phyloP scores from a whole-genome alignment of 1,140 invertebrate species.

The Drosophila busckii region DNA sequence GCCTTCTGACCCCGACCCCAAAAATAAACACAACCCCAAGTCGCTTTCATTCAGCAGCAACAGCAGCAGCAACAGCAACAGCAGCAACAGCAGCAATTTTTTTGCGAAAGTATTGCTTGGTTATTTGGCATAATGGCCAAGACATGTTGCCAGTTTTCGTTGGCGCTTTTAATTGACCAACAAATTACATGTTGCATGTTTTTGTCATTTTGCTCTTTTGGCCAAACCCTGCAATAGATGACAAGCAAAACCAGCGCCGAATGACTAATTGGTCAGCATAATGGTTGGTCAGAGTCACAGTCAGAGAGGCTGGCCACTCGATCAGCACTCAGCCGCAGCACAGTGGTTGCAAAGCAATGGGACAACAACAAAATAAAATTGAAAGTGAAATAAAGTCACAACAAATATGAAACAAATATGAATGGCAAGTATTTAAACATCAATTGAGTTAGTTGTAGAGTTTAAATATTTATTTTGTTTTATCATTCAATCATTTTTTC shows the following conservation, averaged over 20 bases:
- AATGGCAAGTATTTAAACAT: too few relatives aligned
- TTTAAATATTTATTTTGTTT: too few relatives aligned
- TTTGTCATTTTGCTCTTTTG: slow-evolving; percentile 33
- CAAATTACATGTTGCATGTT: slow-evolving; percentile 67
- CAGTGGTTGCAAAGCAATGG: too few relatives aligned
- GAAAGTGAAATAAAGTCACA: too few relatives aligned
- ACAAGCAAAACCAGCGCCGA: slow-evolving; percentile 63
- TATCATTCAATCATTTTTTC: too few relatives aligned
- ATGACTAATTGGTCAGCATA: slow-evolving; percentile 72
- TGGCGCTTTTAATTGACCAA: slow-evolving; percentile 70
- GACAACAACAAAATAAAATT: too few relatives aligned
- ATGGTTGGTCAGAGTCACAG: slow-evolving; percentile 60
- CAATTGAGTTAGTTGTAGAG: too few relatives aligned
- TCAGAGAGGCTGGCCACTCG: not conserved
- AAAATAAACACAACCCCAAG: slow-evolving; percentile 24
- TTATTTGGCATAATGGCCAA: slow-evolving; percentile 47
- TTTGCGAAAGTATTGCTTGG: slow-evolving; percentile 73
- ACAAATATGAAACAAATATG: too few relatives aligned
- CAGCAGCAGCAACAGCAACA: not conserved
- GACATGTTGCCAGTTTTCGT: slow-evolving; percentile 53
- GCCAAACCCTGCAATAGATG: slow-evolving; percentile 64
- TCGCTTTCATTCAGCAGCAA: slow-evolving; percentile 48
- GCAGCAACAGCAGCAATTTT: slow-evolving; percentile 50
- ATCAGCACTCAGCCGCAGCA: not conserved
- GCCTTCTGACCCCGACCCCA: slow-evolving; percentile 32